Evolutionary conservation across 2,888 invertebrate species (phyloP).

Genomic region (Drosophila parthenogenetica): DNA sequence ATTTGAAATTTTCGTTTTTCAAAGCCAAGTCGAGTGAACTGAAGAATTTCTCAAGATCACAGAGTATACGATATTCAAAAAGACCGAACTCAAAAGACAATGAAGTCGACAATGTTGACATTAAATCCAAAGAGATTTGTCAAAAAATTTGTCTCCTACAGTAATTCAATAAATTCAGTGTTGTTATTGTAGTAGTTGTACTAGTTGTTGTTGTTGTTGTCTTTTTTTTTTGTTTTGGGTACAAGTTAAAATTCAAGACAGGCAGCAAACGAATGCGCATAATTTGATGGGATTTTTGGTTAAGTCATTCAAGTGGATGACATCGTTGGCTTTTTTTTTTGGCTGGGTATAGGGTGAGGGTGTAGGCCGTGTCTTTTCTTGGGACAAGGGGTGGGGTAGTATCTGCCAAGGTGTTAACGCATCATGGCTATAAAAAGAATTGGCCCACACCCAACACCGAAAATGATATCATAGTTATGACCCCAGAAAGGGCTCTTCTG

Average conservation of each 20-base stretch:
- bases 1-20: background rate
- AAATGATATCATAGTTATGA: slow-evolving; percentile 50
- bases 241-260: slow-evolving; percentile 67
- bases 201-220: background rate
- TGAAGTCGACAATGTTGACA: slow-evolving; percentile 30
- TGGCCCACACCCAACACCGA: slow-evolving; percentile 50
- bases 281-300: slow-evolving; percentile 78
- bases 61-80: slow-evolving; percentile 28
- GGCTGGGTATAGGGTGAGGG: slow-evolving; percentile 10
- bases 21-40: background rate
- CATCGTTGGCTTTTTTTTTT: slow-evolving; percentile 14
- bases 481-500: slow-evolving; percentile 15
- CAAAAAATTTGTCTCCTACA: slow-evolving; percentile 53
- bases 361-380: background rate
- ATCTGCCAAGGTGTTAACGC: slow-evolving; percentile 56
- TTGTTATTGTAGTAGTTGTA: slow-evolving; percentile 12
- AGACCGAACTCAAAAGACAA: slow-evolving; percentile 26
- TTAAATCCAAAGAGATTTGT: slow-evolving; percentile 58
- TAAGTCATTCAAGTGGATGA: slow-evolving; percentile 68
- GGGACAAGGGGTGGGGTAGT: background rate
- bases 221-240: slow-evolving; percentile 4
- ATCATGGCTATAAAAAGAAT: slow-evolving; percentile 54
- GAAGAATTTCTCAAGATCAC: background rate
- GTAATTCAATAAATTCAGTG: slow-evolving; percentile 49
- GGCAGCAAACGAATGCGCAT: slow-evolving; percentile 70